phyloP scores from a whole-genome alignment of 1,140 invertebrate genomes.

The Diorhabda elongata region DNA sequence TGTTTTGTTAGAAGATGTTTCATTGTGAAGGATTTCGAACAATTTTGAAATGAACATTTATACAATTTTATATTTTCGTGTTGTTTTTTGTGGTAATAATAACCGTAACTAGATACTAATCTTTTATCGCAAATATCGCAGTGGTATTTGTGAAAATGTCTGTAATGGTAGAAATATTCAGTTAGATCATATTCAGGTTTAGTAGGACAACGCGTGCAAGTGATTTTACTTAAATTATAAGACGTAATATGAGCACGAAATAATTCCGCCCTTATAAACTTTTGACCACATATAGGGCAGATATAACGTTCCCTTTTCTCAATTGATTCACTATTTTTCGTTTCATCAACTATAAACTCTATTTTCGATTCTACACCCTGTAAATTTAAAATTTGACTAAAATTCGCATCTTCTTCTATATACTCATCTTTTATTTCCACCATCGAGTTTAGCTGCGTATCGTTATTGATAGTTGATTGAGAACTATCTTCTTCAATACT shows the following conservation, averaged over 20 bases:
- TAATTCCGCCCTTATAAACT: not conserved
- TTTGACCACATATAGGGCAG: not conserved
- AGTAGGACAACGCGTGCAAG: not conserved
- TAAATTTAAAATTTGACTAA: not conserved
- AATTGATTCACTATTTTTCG: too few species aligned
- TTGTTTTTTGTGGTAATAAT: conserved; percentile 4
- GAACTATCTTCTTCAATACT: too few species aligned
- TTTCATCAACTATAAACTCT: too few species aligned
- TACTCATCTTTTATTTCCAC: too few species aligned
- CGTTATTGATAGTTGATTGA: too few species aligned
- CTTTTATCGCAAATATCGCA: conserved; percentile 3
- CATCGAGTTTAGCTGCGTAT: too few species aligned
- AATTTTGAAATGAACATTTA: not conserved
- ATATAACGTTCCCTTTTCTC: not conserved
- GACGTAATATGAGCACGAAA: not conserved
- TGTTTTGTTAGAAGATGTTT: not conserved
- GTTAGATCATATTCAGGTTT: not conserved
- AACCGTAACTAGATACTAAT: not conserved
- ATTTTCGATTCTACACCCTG: not conserved
- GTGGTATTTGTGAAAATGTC: conserved; percentile 4
- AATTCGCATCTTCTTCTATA: too few species aligned
- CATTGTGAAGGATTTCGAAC: not conserved
- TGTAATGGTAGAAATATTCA: not conserved
- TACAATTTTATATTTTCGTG: conserved; percentile 7
- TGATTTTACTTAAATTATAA: not conserved